Base-by-base conservation (phyloP, 2,888 invertebrate genomes). In the Ceriagrion tenellum region DNA sequence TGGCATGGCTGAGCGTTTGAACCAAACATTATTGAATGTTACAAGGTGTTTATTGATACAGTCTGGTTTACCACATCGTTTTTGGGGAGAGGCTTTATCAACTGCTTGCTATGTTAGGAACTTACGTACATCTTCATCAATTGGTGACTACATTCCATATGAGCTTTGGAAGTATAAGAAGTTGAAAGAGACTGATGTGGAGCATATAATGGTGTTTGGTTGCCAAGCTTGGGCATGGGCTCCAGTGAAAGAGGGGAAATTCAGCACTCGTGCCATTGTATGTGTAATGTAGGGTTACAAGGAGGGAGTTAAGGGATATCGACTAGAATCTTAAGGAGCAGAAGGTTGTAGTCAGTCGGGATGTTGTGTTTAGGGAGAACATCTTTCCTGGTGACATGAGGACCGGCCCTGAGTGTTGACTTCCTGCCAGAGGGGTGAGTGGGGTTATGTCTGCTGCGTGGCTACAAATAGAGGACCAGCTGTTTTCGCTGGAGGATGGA, bases 181-280 rank as follows among this genome's bases (percentile, higher is more conserved):
- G 20, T 13, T 90, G n/a, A 90, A 26, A 10, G 55, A n/a, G 55
- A n/a, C 26, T 6, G 90, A 90, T 26, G 10, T n/a, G 8, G 26
- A 55, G 6, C 55, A 90, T 23, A 26, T 90, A 8, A 13, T 47
- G 47, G 89, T 89, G 6, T 89, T 89, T 20, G 89, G 26, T 13
- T 89, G 55, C 26, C 89, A 89, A 35, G 89, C 89, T 3, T 89
- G 89, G 89, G 89, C 55, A 0, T 89, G 89, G 89, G 56, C 8
- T 12, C 56, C 56, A 56, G 16, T 12, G 8, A 12, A 8, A 56
- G 16, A 16, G 56, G 56, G 56, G 56, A 56, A 56, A 56, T 16
- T 56, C 12, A 16, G 56, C 16, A 16, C 56, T 12, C 56, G 56
- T 12, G 56, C 56, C 56, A 56, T 16, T 56, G 56, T 12, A 56